These are phyloP conservation scores for Tridacna gigas DNA, from an alignment of 2,888 invertebrate species.

Conservation along the genomic window DNA sequence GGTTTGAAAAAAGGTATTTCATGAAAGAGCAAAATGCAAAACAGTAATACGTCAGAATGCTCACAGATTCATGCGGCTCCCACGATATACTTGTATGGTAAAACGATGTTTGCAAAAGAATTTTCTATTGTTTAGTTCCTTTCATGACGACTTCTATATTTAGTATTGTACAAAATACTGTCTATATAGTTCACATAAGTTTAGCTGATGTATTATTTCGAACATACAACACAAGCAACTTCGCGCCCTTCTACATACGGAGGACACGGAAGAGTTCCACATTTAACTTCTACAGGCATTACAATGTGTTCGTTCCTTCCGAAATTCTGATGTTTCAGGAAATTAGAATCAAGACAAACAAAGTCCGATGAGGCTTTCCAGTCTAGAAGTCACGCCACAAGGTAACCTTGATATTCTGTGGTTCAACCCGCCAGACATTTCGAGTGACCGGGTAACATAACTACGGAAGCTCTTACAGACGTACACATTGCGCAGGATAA, in stretches of 20 bases:
- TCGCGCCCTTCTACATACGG: slow-evolving; percentile 32
- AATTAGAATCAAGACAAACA: slow-evolving; percentile 29
- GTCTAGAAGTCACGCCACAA: slow-evolving; percentile 13
- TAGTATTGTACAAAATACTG: too few species aligned
- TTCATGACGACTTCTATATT: too few species aligned
- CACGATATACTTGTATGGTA: too few species aligned
- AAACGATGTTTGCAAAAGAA: too few species aligned
- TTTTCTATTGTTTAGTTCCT: too few species aligned
- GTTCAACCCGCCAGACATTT: slow-evolving; percentile 43
- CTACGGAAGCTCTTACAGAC: slow-evolving; percentile 3
- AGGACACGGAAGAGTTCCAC: slow-evolving; percentile 35
- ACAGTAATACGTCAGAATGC: too few species aligned
- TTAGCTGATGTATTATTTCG: slow-evolving; percentile 27
- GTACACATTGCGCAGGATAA: slow-evolving; percentile 41
- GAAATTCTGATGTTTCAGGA: slow-evolving; percentile 19
- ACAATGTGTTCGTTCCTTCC: slow-evolving; percentile 30
- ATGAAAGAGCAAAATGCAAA: too few species aligned
- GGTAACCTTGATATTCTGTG: slow-evolving; percentile 33
- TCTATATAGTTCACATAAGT: neutral
- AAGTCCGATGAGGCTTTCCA: slow-evolving; percentile 32
- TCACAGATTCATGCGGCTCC: too few species aligned
- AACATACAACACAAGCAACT: slow-evolving; percentile 46
- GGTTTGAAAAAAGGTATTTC: too few species aligned
- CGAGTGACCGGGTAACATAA: slow-evolving; percentile 41
- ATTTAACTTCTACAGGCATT: slow-evolving; percentile 24